Conservation (phyloP, 2,888 invertebrate species). For the Gisinianus flammeolus region DNA sequence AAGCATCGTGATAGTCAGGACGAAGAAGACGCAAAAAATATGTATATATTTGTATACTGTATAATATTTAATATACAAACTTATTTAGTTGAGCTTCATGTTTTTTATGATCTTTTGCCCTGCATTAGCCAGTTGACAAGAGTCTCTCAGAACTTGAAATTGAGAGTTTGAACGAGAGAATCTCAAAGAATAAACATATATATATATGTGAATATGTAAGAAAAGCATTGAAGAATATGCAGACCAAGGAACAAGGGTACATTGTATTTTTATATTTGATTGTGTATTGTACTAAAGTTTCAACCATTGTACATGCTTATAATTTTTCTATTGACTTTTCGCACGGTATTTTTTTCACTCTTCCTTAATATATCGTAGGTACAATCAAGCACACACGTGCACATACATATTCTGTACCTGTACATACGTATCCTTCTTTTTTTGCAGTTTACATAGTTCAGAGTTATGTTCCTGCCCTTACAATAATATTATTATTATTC, state of each 20-base stretch:
- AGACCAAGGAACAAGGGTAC: constrained; percentile 27
- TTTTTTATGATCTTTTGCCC: constrained; percentile 15
- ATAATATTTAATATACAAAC: too few relatives aligned
- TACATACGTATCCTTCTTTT: neutral
- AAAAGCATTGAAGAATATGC: neutral
- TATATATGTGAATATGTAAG: neutral
- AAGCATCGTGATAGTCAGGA: constrained; percentile 3
- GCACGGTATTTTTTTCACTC: constrained; percentile 8
- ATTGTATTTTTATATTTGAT: constrained; percentile 15
- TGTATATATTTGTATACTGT: too few relatives aligned
- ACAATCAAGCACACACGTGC: neutral
- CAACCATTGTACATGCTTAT: constrained; percentile 13
- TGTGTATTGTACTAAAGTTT: neutral
- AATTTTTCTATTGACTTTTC: constrained; percentile 18
- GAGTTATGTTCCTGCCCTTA: too few relatives aligned
- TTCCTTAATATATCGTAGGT: neutral
- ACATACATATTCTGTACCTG: neutral
- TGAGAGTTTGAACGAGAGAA: constrained; percentile 6
- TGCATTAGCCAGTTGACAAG: neutral
- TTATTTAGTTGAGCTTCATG: too few relatives aligned
- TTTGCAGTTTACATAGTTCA: neutral
- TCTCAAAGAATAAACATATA: constrained; percentile 18
- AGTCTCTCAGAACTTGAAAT: neutral
- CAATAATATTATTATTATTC: too few relatives aligned
- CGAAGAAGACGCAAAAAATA: neutral